A percentile compares a stretch with the other conserved stretches of the same genome.
Evolutionary conservation across 2,888 invertebrate species (phyloP).

Genomic region (Tinea semifulvella): DNA sequence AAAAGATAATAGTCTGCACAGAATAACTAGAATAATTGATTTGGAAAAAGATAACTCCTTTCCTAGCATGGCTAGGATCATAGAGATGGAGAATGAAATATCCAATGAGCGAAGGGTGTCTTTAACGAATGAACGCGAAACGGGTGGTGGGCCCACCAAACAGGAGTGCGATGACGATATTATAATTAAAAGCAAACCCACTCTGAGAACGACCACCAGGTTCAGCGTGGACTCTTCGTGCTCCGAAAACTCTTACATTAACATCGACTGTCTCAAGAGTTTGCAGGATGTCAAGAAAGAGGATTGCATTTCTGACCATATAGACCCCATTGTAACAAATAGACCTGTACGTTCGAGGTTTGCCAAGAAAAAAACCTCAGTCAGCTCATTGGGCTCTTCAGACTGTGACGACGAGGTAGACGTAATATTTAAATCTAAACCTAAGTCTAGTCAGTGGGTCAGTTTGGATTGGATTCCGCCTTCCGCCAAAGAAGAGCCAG

Average conservation of each 20-base stretch:
- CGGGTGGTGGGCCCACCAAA: constrained; percentile 44
- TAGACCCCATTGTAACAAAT: constrained; percentile 40
- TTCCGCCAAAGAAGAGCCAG: constrained; percentile 59
- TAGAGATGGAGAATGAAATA: constrained; percentile 62
- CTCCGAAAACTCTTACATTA: constrained; percentile 67
- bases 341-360: constrained; percentile 52
- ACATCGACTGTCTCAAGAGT: constrained; percentile 62
- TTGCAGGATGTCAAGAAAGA: constrained; percentile 62
- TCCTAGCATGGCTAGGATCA: constrained; percentile 59
- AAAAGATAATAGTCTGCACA: constrained; percentile 28
- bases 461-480: constrained; percentile 65
- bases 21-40: constrained; percentile 48
- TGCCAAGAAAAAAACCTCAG: constrained; percentile 58
- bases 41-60: constrained; percentile 49
- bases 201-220: constrained; percentile 52
- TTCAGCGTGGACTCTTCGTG: constrained; percentile 63
- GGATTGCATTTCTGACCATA: constrained; percentile 37
- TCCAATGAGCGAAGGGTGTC: constrained; percentile 60
- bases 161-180: constrained; percentile 45
- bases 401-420: constrained; percentile 63
- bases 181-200: constrained; percentile 44
- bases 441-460: constrained; percentile 67
- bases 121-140: constrained; percentile 57
- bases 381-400: constrained; percentile 62
- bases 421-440: constrained; percentile 65